These are phyloP conservation scores for Allolobophora icterica DNA, from an alignment of 2,888 invertebrate species.

Conservation along the genomic window DNA sequence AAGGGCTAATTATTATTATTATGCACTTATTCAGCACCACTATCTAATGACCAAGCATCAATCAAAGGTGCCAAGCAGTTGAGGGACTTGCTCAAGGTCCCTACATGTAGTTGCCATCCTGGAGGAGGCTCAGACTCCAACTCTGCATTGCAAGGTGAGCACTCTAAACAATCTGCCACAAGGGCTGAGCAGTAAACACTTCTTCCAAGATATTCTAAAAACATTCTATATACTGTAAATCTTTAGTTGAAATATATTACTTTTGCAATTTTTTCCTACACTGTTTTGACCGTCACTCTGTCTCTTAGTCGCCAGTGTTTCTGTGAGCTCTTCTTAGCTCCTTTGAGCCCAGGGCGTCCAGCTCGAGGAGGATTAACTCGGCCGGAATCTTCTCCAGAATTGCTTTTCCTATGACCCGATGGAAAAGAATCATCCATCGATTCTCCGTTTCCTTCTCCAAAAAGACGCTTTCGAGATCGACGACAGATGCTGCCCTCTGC, in stretches of 20 bases:
- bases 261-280: background rate
- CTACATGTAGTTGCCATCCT: too few species aligned
- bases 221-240: background rate
- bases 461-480: background rate
- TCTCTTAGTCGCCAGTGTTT: background rate
- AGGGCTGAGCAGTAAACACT: background rate
- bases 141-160: background rate
- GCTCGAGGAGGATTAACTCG: background rate
- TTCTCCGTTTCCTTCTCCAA: background rate
- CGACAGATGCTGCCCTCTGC: background rate
- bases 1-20: too few species aligned
- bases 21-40: too few species aligned
- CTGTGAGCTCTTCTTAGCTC: background rate
- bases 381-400: background rate
- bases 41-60: too few species aligned
- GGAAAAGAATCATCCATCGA: background rate
- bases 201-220: background rate
- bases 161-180: too few species aligned
- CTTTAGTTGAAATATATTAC: background rate
- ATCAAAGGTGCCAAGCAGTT: too few species aligned
- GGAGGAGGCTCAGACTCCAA: too few species aligned
- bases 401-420: background rate
- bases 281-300: background rate
- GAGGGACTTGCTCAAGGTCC: too few species aligned
- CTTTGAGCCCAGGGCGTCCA: background rate